phyloP scores from a whole-genome alignment of 2,113 vertebrate species.

The Hassar affinis region DNA sequence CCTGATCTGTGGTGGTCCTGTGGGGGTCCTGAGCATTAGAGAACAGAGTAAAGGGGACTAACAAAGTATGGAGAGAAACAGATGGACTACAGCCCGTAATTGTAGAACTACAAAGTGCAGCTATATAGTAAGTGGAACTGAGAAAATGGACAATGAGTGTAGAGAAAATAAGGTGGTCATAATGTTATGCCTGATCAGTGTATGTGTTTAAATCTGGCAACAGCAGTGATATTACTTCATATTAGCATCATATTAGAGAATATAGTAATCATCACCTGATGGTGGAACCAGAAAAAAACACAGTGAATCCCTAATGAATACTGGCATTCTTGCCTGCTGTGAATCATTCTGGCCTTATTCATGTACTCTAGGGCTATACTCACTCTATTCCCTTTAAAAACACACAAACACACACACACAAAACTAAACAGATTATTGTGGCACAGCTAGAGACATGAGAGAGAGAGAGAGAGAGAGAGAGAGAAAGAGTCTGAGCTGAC shows the following conservation, averaged over 20 bases:
- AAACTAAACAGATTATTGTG: background rate
- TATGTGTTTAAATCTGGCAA: background rate
- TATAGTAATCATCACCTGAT: constrained; percentile 14
- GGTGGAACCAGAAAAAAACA: constrained; percentile 7
- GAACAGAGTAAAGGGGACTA: no score
- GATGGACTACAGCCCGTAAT: no score
- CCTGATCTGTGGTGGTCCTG: no score
- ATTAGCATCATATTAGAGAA: background rate
- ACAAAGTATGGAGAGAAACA: no score
- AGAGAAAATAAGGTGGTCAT: no score
- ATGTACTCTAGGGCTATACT: constrained; percentile 9
- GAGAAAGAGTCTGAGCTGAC: constrained; percentile 40
- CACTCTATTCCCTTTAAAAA: background rate
- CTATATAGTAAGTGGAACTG: no score
- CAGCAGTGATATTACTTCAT: background rate
- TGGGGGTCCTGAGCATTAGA: no score
- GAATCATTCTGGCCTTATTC: constrained; percentile 21
- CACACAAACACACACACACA: no score
- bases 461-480: constrained; percentile 28
- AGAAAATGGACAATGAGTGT: no score
- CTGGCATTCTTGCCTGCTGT: constrained; percentile 14
- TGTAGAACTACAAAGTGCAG: no score
- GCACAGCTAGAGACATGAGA: background rate
- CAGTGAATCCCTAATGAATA: constrained; percentile 39
- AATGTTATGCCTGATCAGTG: no score